A percentile compares a stretch with the other conserved stretches of the same genome.
phyloP scores from a whole-genome alignment of 2,113 vertebrate species.

The Podiceps cristatus region DNA sequence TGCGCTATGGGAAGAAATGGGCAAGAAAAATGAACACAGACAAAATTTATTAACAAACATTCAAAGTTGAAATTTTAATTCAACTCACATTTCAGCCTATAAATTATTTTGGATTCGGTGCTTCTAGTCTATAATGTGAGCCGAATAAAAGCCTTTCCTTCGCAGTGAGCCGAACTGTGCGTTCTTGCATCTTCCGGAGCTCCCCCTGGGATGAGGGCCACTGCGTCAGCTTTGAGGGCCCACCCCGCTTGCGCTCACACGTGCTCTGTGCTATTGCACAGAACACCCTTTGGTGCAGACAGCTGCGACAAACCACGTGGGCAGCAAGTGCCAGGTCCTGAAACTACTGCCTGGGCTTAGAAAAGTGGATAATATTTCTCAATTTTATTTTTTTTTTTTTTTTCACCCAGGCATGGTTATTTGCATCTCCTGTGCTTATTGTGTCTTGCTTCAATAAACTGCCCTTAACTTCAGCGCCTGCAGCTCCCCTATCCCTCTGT shows the following conservation, averaged over 20 bases:
- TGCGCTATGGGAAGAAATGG: conserved; percentile 68
- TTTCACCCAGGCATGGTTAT: background rate
- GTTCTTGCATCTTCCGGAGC: background rate
- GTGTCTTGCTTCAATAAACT: background rate
- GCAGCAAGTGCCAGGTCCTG: background rate
- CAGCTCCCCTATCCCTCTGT: background rate
- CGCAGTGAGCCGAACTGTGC: background rate
- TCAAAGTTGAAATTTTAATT: background rate
- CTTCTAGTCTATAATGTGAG: background rate
- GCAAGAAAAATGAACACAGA: conserved; percentile 52
- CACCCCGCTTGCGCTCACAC: background rate
- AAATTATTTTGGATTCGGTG: background rate
- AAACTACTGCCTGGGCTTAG: background rate
- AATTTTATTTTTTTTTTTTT: background rate
- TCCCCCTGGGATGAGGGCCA: background rate
- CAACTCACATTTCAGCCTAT: background rate
- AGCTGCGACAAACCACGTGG: background rate
- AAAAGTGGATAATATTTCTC: background rate
- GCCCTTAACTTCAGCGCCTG: background rate
- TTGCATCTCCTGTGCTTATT: background rate
- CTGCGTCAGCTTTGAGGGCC: background rate
- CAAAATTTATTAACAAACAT: background rate
- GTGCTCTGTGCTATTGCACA: background rate
- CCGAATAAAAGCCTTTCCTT: background rate
- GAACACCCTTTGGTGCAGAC: background rate